These are phyloP conservation scores for Phaethon lepturus DNA, from an alignment of 2,113 vertebrate species.

Conservation along the genomic window DNA sequence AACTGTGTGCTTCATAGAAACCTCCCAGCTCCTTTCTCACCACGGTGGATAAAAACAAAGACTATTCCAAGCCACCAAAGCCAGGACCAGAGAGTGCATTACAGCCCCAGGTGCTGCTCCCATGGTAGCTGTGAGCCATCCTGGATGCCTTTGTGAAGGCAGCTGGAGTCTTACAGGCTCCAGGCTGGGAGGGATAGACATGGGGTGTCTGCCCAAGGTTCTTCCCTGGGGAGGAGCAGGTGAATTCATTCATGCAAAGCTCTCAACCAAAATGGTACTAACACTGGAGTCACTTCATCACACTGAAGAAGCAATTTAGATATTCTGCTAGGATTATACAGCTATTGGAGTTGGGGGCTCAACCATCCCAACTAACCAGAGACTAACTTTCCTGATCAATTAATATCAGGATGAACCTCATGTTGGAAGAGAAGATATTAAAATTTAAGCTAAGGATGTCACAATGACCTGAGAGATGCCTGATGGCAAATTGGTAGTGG, in stretches of 20 bases:
- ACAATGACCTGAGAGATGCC: not conserved
- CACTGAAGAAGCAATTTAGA: not conserved
- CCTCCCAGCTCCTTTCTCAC: not conserved
- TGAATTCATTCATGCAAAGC: not conserved
- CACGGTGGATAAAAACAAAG: not conserved
- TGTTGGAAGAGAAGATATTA: not conserved
- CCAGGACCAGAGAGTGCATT: not conserved
- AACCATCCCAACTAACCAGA: not conserved
- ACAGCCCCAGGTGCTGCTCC: not conserved
- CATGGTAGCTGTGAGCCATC: not conserved
- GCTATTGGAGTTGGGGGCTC: not conserved
- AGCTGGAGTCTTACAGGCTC: not conserved
- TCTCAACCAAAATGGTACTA: not conserved
- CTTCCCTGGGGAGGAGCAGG: not conserved
- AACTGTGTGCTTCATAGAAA: not conserved
- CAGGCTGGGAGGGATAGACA: not conserved
- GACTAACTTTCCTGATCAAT: not conserved
- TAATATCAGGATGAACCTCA: not conserved
- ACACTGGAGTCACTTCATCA: not conserved
- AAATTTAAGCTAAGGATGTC: not conserved
- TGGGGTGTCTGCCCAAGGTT: not conserved
- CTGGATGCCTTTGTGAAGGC: not conserved
- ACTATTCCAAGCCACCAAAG: not conserved
- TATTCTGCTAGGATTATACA: not conserved
- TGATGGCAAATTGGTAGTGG: not conserved